Conservation (phyloP, 2,888 invertebrate species). For the Neuroscelio doddi region DNA sequence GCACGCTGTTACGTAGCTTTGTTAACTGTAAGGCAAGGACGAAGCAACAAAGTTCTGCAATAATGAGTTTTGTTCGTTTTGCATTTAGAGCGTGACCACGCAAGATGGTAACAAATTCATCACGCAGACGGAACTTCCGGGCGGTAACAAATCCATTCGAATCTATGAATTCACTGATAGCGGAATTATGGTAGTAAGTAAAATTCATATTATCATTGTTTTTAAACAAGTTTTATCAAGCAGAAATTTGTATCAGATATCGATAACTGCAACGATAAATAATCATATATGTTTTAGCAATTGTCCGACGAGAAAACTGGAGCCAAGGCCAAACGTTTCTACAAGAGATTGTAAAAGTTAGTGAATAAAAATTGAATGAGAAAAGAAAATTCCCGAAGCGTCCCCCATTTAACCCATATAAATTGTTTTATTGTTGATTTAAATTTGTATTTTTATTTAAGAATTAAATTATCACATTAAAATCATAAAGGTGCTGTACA, state of each 20-base stretch:
- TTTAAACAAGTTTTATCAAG: too few species aligned
- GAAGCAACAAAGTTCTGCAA: slow-evolving; percentile 9
- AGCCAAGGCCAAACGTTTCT: slow-evolving; percentile 58
- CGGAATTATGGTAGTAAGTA: slow-evolving; percentile 65
- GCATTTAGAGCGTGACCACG: slow-evolving; percentile 62
- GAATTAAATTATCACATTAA: slow-evolving; percentile 68
- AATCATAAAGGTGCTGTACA: slow-evolving; percentile 71
- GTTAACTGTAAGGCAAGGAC: not conserved
- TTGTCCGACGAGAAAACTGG: slow-evolving; percentile 55
- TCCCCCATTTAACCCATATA: not conserved
- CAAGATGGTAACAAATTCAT: slow-evolving; percentile 59
- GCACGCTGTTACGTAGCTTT: too few species aligned
- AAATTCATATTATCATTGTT: not conserved
- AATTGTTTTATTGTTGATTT: too few species aligned
- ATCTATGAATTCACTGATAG: slow-evolving; percentile 65
- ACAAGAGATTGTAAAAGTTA: slow-evolving; percentile 63
- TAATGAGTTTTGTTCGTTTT: slow-evolving; percentile 36
- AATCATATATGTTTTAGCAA: too few species aligned
- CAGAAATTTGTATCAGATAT: too few species aligned
- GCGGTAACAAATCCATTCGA: slow-evolving; percentile 59
- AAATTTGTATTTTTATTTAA: slow-evolving; percentile 48
- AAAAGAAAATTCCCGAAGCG: too few species aligned
- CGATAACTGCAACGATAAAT: too few species aligned
- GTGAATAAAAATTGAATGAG: slow-evolving; percentile 53
- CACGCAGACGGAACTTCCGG: slow-evolving; percentile 58